Evolutionary conservation across 2,888 invertebrate species (phyloP).

Genomic region (Tanaodytes sp.): DNA sequence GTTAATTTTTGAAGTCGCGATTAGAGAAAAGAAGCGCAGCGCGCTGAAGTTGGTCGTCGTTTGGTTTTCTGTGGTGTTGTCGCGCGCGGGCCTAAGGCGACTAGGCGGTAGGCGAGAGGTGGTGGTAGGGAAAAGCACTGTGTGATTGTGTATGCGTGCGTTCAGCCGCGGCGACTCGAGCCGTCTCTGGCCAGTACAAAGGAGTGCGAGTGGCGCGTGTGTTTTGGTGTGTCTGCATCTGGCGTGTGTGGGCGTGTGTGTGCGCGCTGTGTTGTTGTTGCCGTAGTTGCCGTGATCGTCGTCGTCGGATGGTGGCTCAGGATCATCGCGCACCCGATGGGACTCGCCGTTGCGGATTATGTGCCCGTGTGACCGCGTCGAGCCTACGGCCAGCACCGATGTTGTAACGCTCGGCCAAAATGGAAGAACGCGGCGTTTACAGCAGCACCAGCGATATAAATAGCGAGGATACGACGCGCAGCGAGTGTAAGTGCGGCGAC

Average conservation of each 20-base stretch:
- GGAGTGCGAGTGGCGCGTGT: background rate
- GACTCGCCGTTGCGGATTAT: background rate
- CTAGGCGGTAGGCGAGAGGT: no score
- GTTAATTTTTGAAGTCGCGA: no score
- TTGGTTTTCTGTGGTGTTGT: no score
- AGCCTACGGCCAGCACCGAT: conserved; percentile 22
- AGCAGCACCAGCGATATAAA: conserved; percentile 73
- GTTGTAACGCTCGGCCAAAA: conserved; percentile 71
- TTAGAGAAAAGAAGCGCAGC: no score
- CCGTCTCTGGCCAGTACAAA: background rate
- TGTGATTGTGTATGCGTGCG: no score
- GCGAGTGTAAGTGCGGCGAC: conserved; percentile 65
- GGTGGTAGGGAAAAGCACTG: background rate
- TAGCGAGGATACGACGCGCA: conserved; percentile 71
- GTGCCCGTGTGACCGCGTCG: conserved; percentile 21
- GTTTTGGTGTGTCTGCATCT: no score
- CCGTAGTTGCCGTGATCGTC: no score
- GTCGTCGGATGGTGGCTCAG: background rate
- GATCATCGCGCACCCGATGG: background rate
- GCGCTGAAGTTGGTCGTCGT: no score
- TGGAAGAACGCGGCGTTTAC: conserved; percentile 72
- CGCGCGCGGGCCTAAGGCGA: no score
- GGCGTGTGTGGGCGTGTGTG: background rate
- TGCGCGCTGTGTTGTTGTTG: background rate
- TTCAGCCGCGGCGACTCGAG: background rate